These are phyloP conservation scores for Drosophila micromelanica DNA, from an alignment of 1,140 invertebrate species.

Conservation along the genomic window DNA sequence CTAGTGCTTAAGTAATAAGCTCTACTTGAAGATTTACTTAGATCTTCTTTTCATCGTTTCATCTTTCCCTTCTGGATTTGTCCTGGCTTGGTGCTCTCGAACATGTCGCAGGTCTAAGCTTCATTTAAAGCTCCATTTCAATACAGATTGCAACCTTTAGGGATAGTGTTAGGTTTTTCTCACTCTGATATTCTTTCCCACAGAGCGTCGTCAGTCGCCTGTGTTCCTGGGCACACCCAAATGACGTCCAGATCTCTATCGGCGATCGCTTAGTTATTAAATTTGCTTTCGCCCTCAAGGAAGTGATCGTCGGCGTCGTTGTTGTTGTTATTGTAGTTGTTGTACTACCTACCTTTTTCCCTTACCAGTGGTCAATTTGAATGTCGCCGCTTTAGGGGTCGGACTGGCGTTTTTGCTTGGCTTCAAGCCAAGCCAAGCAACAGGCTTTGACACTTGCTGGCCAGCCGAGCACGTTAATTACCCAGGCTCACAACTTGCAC, in stretches of 20 bases:
- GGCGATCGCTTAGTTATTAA: conserved; percentile 55
- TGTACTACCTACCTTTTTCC: conserved; percentile 34
- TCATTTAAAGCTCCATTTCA: background rate
- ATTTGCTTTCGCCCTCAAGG: conserved; percentile 63
- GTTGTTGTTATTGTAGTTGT: conserved; percentile 5
- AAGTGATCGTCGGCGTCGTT: conserved; percentile 48
- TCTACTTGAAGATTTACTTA: too few relatives aligned
- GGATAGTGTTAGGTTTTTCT: background rate
- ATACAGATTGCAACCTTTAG: background rate
- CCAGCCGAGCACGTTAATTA: conserved; percentile 59
- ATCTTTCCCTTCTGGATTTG: too few relatives aligned
- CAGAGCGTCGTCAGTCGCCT: conserved; percentile 19
- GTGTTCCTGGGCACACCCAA: conserved; percentile 39
- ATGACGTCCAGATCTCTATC: conserved; percentile 67
- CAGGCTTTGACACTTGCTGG: conserved; percentile 64
- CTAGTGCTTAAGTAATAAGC: too few relatives aligned
- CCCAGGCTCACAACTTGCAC: conserved; percentile 31
- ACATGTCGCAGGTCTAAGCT: too few relatives aligned
- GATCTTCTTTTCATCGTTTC: too few relatives aligned
- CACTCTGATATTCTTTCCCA: conserved; percentile 41
- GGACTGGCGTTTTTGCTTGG: conserved; percentile 2
- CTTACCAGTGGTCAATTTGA: conserved; percentile 55
- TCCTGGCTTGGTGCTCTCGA: too few relatives aligned
- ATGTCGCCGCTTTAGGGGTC: conserved; percentile 43
- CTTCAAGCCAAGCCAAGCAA: conserved; percentile 46